Percentiles rank a stretch among this genome's conserved stretches.
phyloP scores from a whole-genome alignment of 2,888 invertebrate species.

The Cheilosia pagana region DNA sequence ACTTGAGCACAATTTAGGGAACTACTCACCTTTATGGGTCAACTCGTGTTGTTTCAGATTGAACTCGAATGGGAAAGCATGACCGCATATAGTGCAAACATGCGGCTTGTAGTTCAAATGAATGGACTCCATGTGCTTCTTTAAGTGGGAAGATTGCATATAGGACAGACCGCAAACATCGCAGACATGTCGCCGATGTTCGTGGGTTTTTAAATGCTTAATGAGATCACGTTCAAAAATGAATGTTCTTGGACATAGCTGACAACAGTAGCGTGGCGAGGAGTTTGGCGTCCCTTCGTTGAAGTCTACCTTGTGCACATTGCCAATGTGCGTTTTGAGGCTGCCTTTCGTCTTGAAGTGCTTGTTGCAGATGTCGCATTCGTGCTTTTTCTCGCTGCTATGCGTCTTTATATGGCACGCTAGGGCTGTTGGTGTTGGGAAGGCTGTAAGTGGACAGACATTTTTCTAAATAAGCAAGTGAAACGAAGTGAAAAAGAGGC shows the following conservation, averaged over 20 bases:
- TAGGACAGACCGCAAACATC: slow-evolving; percentile 59
- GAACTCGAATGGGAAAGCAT: slow-evolving; percentile 68
- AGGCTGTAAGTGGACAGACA: slow-evolving; percentile 33
- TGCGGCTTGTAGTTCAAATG: slow-evolving; percentile 59
- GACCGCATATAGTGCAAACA: slow-evolving; percentile 56
- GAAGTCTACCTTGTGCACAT: slow-evolving; percentile 69
- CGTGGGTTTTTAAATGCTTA: slow-evolving; percentile 64
- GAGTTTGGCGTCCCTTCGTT: slow-evolving; percentile 67
- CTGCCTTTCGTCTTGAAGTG: slow-evolving; percentile 69
- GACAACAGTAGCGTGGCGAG: slow-evolving; percentile 62
- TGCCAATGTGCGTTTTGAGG: slow-evolving; percentile 62
- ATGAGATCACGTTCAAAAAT: slow-evolving; percentile 70
- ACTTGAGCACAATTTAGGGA: background rate
- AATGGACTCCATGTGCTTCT: slow-evolving; percentile 65
- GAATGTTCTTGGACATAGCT: slow-evolving; percentile 63
- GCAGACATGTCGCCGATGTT: slow-evolving; percentile 60
- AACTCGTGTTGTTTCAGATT: slow-evolving; percentile 66
- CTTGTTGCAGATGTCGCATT: slow-evolving; percentile 69
- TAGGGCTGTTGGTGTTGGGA: slow-evolving; percentile 67
- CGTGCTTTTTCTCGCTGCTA: slow-evolving; percentile 66
- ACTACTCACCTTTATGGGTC: slow-evolving; percentile 56
- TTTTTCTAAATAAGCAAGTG: background rate
- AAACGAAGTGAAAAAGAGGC: no score
- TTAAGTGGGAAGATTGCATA: slow-evolving; percentile 65
- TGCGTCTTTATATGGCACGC: slow-evolving; percentile 69